phyloP scores from a whole-genome alignment of 2,888 invertebrate genomes.

The Myopa testacea region DNA sequence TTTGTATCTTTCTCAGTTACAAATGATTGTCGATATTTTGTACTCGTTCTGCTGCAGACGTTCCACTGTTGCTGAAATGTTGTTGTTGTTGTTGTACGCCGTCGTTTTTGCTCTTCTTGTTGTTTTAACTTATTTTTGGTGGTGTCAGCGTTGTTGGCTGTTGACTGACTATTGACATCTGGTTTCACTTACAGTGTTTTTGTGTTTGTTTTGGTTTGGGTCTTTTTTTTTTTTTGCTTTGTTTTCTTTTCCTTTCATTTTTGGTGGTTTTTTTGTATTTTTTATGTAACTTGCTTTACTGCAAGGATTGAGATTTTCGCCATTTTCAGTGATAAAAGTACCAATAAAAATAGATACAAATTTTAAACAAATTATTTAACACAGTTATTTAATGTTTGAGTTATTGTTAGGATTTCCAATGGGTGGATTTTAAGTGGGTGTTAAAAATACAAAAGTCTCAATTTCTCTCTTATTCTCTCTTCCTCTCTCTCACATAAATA shows the following conservation, averaged over 20 bases:
- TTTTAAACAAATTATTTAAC: too few relatives aligned
- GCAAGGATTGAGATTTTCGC: too few relatives aligned
- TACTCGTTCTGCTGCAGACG: too few relatives aligned
- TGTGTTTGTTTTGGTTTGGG: background rate
- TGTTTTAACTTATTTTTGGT: background rate
- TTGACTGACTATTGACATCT: background rate
- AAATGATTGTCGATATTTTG: slow-evolving; percentile 2
- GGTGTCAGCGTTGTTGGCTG: background rate
- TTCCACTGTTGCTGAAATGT: background rate
- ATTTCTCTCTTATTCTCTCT: slow-evolving; percentile 1
- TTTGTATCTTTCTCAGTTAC: background rate
- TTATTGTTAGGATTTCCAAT: too few relatives aligned
- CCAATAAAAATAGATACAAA: too few relatives aligned
- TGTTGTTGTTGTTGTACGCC: background rate
- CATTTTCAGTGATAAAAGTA: too few relatives aligned
- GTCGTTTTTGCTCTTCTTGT: background rate
- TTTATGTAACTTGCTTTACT: too few relatives aligned
- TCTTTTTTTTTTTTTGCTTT: background rate
- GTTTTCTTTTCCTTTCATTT: too few relatives aligned
- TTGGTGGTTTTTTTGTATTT: too few relatives aligned
- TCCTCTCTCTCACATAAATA: background rate
- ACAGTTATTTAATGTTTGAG: too few relatives aligned
- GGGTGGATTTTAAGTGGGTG: too few relatives aligned
- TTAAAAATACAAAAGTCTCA: background rate
- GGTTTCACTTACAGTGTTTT: slow-evolving; percentile 1